Evolutionary conservation across 2,113 vertebrate species (phyloP).

Genomic region (Elephas maximus): DNA sequence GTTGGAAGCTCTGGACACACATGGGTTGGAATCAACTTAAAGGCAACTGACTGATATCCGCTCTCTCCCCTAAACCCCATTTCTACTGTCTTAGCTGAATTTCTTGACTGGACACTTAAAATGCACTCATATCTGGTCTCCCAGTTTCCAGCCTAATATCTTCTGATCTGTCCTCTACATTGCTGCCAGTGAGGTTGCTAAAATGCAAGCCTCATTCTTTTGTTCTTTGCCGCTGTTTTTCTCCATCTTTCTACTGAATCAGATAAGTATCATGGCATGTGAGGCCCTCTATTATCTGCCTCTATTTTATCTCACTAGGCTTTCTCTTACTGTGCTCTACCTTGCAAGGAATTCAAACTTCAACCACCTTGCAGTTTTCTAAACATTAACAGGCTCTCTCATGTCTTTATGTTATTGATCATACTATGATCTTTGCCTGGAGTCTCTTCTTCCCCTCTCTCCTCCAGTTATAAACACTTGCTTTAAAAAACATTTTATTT

Average conservation of each 20-base stretch:
- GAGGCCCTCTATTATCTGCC: not conserved
- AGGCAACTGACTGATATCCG: not conserved
- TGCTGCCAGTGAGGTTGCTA: not conserved
- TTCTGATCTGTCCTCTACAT: not conserved
- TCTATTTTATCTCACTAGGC: not conserved
- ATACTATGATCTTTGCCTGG: not conserved
- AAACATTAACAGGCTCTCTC: not conserved
- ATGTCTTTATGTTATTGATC: not conserved
- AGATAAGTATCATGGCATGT: too few relatives aligned
- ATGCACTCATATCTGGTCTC: not conserved
- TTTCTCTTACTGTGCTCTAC: not conserved
- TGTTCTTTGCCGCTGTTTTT: not conserved
- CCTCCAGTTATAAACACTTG: not conserved
- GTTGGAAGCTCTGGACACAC: too few relatives aligned
- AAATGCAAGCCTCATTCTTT: not conserved
- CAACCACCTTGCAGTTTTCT: not conserved
- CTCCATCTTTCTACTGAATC: not conserved
- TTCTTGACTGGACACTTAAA: not conserved
- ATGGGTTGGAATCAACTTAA: too few relatives aligned
- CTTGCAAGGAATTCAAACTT: not conserved
- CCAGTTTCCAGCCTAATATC: not conserved
- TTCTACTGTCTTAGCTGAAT: not conserved
- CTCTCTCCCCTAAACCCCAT: not conserved
- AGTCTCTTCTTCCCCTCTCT: not conserved
- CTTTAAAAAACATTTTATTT: not conserved